Base-by-base conservation (phyloP, 2,888 invertebrate species). In the Macrosiphum euphorbiae region DNA sequence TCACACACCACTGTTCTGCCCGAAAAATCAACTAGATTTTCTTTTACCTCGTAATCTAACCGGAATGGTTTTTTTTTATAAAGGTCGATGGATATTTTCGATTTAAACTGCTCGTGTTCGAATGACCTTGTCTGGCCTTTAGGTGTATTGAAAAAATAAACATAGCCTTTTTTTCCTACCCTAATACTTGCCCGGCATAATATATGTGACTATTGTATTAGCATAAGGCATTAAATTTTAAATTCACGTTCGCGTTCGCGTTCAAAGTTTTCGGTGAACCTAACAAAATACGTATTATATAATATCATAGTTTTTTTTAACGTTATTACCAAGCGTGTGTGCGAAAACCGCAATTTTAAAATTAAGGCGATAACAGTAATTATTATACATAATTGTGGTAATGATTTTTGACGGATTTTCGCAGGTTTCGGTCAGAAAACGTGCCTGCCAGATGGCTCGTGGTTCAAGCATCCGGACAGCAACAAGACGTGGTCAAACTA, bases 401-500 rank as follows among this genome's bases (percentile, higher is more conserved):
- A 10, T 8, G 3, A 26, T 78, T 78, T 67, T 78, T 5, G 35
- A 78, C 41, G 35, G 8, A 28, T 87, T 90, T 88, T 55, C 16
- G 28, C 95, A 96, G 96, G 95, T 88, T 95, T 94, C 44, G 96
- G 95, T 5, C 95, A 95, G 93, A 95, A 96, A 94, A 95, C 95
- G 90, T 98, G 98, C 95, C 96, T 96, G 95, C 96, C 96, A 44
- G 97, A 97, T 95, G 98, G 97, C 0, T 96, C 96, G 0, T 98
- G 98, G 98, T 97, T 96, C 95, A 95, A 96, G 2, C 97, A 97
- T 95, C 97, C 97, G 0, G 96, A 96, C 24, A 96, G 96, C 28
- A 96, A 96, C 90, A 96, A 96, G 61, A 98, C 98, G 3, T 98
- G 98, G 97, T 98, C 98, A 2, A 98, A 98, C 96, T 99, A 98